Percentiles rank a stretch among this genome's conserved stretches.
phyloP scores from a whole-genome alignment of 2,888 invertebrate species.

The Macropis europaea region DNA sequence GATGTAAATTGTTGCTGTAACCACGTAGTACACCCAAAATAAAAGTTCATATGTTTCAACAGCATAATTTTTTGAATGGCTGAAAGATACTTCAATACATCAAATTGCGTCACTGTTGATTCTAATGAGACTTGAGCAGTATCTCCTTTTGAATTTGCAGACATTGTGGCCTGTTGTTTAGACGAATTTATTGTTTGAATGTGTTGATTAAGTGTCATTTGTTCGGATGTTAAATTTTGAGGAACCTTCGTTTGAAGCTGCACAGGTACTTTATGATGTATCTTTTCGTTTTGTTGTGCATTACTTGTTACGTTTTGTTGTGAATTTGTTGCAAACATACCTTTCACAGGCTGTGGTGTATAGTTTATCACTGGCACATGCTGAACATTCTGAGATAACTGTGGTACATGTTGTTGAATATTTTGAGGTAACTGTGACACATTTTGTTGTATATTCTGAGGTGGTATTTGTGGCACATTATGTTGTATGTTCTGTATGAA shows the following conservation, averaged over 20 bases:
- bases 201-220: background rate
- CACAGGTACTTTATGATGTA: background rate
- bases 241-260: too few species aligned
- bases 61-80: constrained; percentile 24
- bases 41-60: constrained; percentile 9
- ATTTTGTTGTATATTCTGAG: too few species aligned
- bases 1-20: constrained; percentile 4
- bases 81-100: constrained; percentile 12
- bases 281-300: background rate
- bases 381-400: background rate
- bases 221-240: background rate
- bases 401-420: too few species aligned
- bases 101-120: constrained; percentile 2
- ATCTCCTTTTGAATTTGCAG: background rate
- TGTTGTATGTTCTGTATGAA: too few species aligned
- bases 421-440: too few species aligned
- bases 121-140: background rate
- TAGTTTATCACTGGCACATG: background rate
- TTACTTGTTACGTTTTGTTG: background rate
- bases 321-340: background rate
- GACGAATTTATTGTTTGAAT: background rate
- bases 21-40: constrained; percentile 15
- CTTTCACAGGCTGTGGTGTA: background rate
- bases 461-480: background rate
- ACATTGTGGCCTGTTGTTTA: background rate